These are phyloP conservation scores for Cynopterus sphinx DNA, from an alignment of 2,797 vertebrate genomes.

Conservation along the genomic window DNA sequence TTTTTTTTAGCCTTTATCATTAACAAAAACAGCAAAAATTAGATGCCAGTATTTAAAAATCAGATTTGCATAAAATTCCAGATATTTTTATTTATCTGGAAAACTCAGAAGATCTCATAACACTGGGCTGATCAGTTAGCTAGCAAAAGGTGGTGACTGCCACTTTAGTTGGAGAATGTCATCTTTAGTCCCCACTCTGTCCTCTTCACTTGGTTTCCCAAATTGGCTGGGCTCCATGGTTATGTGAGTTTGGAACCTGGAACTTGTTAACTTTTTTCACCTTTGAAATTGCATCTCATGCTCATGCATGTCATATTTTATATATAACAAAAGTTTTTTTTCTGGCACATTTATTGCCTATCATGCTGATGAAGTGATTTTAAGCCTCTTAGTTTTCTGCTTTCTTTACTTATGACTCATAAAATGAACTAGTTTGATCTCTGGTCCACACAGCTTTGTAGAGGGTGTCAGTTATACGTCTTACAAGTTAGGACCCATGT, in stretches of 20 bases:
- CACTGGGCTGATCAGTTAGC: background rate
- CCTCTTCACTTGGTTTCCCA: background rate
- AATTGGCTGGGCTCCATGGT: background rate
- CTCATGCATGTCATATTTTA: background rate
- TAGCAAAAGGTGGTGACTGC: background rate
- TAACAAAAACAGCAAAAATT: background rate
- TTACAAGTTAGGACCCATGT: background rate
- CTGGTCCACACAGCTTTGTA: background rate
- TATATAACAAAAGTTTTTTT: background rate
- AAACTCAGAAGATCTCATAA: background rate
- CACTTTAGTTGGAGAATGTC: rapidly evolving
- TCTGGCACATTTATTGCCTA: background rate
- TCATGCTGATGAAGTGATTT: background rate
- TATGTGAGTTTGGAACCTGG: background rate
- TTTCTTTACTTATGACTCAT: background rate
- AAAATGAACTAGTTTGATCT: background rate
- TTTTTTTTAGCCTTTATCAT: background rate
- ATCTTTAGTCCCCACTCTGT: background rate
- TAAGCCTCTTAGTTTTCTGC: background rate
- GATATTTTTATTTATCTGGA: background rate
- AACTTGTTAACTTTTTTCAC: background rate
- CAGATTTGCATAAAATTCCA: background rate
- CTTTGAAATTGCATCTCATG: background rate
- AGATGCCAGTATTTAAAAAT: background rate
- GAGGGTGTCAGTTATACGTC: background rate